Conservation (phyloP, 2,113 vertebrate genomes). For the Otolemur garnettii region DNA sequence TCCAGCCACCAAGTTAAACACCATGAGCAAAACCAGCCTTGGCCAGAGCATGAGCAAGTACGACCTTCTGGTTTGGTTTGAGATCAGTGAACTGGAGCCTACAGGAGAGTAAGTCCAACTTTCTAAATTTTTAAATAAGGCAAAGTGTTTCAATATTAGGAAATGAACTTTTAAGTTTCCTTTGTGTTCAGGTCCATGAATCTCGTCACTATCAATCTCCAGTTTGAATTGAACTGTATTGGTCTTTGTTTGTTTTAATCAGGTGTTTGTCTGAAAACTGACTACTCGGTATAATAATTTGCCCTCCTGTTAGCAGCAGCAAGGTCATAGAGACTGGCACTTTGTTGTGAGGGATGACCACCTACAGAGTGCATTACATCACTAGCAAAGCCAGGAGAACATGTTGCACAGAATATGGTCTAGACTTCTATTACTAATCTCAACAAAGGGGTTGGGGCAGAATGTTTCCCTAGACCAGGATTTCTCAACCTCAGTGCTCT, state of each 20-base stretch:
- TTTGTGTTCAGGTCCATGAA: background rate
- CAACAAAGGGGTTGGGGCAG: background rate
- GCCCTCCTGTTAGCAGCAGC: background rate
- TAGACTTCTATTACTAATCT: background rate
- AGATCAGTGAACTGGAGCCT: conserved; percentile 99
- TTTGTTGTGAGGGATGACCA: background rate
- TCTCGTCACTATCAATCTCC: background rate
- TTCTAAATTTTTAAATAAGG: background rate
- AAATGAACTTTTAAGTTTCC: background rate
- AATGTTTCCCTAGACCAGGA: background rate
- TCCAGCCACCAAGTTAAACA: conserved; percentile 97
- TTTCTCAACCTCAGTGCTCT: background rate
- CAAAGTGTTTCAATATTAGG: background rate
- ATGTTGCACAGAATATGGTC: background rate
- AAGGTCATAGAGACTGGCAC: background rate
- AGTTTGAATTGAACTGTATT: conserved; percentile 26
- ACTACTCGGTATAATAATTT: background rate
- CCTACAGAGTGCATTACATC: background rate
- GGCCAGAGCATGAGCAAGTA: conserved; percentile 99
- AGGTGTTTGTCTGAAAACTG: background rate
- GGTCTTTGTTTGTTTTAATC: background rate
- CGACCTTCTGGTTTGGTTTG: conserved; percentile 98
- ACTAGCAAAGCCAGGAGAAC: background rate
- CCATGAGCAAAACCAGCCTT: conserved; percentile 96
- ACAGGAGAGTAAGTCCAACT: conserved; percentile 96